Base-by-base conservation (phyloP, 2,888 invertebrate species). In the Aproaerema taeniolella region DNA sequence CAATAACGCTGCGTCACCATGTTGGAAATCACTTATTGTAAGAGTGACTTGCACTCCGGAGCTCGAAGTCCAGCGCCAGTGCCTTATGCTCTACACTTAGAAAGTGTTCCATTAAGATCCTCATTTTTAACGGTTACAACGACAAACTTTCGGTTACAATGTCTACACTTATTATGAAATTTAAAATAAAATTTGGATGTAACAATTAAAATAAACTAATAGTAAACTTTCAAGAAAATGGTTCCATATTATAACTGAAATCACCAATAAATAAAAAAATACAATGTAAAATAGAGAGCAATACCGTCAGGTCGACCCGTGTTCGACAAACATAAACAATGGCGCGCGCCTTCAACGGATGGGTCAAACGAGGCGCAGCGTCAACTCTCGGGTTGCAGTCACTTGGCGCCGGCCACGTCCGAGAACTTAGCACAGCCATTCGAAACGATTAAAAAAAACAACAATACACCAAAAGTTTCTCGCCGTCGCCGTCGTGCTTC, bases 21-120 rank as follows among this genome's bases (percentile, higher is more conserved):
- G 80, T 81, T 81, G 61, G 80, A 85, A 86, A 85, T 86, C 85
- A 85, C 83, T 85, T 86, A 85, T 83, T 81, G 82, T 76, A 62
- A 63, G 70, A 73, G 67, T 86, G 85, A 86, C 85, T 86, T 85
- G 85, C 85, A 79, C 57, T 67, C 59, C 57, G 49, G 59, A 53
- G n/a, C 85, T 86, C 83, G 85, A 85, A 79, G 57, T 67, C 59
- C 57, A 48, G 59, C 54, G 58, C 61, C 52, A 74, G 82, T 79
- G 78, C 69, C 66, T 71, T 77, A 75, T 74, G 76, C 70, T 61
- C 49, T 50, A 58, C 57, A 55, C 49, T 63, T 62, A 55, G 59
- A 51, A 56, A 58, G 55, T 51, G 58, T 58, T 55, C 49, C 39
- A 42, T 44, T 38, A 45, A 49, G 50, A 62, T 57, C 61, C 59